Evolutionary conservation across 2,888 invertebrate species (phyloP), one percentile per base, ranked within the genome.

Genomic region (Linyphia triangularis): DNA sequence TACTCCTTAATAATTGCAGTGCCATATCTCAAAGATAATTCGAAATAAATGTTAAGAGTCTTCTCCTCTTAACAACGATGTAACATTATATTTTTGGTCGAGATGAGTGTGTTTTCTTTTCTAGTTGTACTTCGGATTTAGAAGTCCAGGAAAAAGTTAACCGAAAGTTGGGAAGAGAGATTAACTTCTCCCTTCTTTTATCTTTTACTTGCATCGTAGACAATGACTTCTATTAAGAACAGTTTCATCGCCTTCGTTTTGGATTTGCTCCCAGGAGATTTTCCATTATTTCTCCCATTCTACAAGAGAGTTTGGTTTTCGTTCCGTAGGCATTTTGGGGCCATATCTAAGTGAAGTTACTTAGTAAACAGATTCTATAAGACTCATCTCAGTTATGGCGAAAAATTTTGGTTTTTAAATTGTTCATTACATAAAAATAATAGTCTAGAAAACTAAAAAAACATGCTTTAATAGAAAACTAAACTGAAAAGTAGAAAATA

Each of bases 211-310:
- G 30, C 37, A 22, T 22, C 9, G 72, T 16, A 72, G 72, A 72
- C 72, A 72, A 72, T 72, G 51, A 43, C 26, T 72, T 72, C 72
- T 40, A 72, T 72, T 72, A 72, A 72, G 72, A 40, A 24, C 26
- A 70, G 37, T 69, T 69, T 22, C 69, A 69, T 28, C 37, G 69
- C 51, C 26, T 26, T 51, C 22, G 37, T 4, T 24, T 28, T 13
- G 43, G 28, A 51, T 72, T 51, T 24, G 28, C 9, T 28, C 72
- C 51, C 51, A 5, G 16, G 28, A 51, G 72, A 26, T 13, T 72
- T 72, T 28, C 72, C 30, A 72, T 72, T 72, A 72, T 72, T 51
- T 51, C 51, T 13, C n/a, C n/a, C 51, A 51, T 51, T 51, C n/a
- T 33, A 13, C 51, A 9, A 5, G 51, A n/a, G 13, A 16, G 16